phyloP scores from a whole-genome alignment of 1,140 invertebrate genomes.

The Drosophila persimilis region DNA sequence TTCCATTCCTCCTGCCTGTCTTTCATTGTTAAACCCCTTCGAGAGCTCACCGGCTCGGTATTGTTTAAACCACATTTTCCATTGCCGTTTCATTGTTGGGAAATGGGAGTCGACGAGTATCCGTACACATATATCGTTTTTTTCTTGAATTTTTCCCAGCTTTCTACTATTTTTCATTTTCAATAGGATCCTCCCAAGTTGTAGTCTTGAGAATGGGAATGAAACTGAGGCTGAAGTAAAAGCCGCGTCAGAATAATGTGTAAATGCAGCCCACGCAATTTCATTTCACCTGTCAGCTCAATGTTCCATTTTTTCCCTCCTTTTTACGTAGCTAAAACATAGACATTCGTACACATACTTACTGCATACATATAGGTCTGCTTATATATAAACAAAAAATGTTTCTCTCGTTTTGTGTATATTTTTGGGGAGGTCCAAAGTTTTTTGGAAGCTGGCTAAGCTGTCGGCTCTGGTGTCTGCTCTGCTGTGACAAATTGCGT shows the following conservation, averaged over 20 bases:
- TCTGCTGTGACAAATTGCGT: constrained; percentile 71
- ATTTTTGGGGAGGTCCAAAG: constrained; percentile 13
- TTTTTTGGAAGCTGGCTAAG: constrained; percentile 34
- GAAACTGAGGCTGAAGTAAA: constrained; percentile 1
- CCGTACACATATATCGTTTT: constrained; percentile 25
- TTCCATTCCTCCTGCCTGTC: constrained; percentile 4
- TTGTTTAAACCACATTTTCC: constrained; percentile 35
- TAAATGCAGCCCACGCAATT: constrained; percentile 54
- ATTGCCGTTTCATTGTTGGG: constrained; percentile 28
- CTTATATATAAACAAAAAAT: constrained; percentile 22
- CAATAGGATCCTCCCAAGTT: constrained; percentile 36
- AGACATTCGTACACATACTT: constrained; percentile 20
- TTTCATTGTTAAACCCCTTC: constrained; percentile 24
- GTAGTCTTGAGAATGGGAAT: not conserved
- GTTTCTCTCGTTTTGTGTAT: constrained; percentile 1
- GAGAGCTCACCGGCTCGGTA: constrained; percentile 20
- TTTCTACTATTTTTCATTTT: constrained; percentile 3
- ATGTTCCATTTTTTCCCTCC: constrained; percentile 40
- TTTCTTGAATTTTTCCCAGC: constrained; percentile 51
- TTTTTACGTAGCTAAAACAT: constrained; percentile 31
- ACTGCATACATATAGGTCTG: not conserved
- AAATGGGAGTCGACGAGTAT: constrained; percentile 16
- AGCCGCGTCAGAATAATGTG: constrained; percentile 33
- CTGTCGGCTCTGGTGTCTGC: constrained; percentile 46
- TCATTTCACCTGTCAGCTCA: constrained; percentile 64